A percentile compares a stretch with the other conserved stretches of the same genome.
Evolutionary conservation across 2,113 vertebrate genomes (phyloP).

Genomic region (Triplophysa siluroides): DNA sequence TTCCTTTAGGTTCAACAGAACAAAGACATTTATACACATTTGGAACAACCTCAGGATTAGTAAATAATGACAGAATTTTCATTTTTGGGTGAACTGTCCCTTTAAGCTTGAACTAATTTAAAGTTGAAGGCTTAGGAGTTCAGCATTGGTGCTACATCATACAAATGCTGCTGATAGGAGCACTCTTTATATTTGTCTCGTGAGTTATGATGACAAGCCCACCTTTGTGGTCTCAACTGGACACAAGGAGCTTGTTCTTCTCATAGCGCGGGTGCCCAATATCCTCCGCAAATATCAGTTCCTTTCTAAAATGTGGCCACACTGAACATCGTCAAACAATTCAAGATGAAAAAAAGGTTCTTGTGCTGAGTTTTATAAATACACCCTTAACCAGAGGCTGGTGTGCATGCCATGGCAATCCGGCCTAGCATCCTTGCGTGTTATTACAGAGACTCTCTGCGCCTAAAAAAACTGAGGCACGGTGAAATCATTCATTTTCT

Average conservation of each 20-base stretch:
- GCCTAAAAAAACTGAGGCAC: slow-evolving; percentile 62
- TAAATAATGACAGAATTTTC: too few relatives aligned
- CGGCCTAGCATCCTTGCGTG: slow-evolving; percentile 66
- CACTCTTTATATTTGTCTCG: not conserved
- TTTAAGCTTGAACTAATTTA: too few relatives aligned
- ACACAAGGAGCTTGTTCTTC: slow-evolving; percentile 54
- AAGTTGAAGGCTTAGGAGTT: too few relatives aligned
- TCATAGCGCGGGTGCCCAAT: slow-evolving; percentile 67
- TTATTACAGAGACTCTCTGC: slow-evolving; percentile 67
- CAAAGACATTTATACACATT: too few relatives aligned
- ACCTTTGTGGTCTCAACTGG: slow-evolving; percentile 18
- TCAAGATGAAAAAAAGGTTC: slow-evolving; percentile 37
- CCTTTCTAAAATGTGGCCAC: slow-evolving; percentile 48
- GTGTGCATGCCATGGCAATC: slow-evolving; percentile 64
- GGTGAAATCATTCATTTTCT: slow-evolving; percentile 78
- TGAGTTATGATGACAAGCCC: slow-evolving; percentile 3
- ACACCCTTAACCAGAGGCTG: slow-evolving; percentile 61
- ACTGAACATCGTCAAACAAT: slow-evolving; percentile 64
- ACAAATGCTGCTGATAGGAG: too few relatives aligned
- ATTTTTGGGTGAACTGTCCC: too few relatives aligned
- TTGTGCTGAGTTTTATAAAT: slow-evolving; percentile 52
- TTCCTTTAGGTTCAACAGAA: too few relatives aligned
- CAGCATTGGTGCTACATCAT: not conserved
- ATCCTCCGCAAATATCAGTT: slow-evolving; percentile 54
- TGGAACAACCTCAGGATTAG: too few relatives aligned